A percentile compares a stretch with the other conserved stretches of the same genome.
These are phyloP conservation scores for Falco concolor DNA, from an alignment of 2,797 vertebrate species.

Conservation along the genomic window DNA sequence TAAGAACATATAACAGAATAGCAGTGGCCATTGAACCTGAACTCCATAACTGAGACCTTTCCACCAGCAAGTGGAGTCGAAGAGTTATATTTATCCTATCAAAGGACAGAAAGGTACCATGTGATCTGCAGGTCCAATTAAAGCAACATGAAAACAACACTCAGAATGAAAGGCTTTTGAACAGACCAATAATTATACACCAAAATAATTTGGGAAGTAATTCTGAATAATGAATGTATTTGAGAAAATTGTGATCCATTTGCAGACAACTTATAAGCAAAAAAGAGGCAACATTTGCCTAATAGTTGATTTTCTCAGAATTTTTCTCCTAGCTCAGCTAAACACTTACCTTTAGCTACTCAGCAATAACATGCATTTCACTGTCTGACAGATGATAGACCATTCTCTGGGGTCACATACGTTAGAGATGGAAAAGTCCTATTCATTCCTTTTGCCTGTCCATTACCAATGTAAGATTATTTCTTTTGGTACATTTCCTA, in stretches of 20 bases:
- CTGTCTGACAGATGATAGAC: slow-evolving; percentile 11
- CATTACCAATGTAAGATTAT: background rate
- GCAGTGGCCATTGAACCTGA: background rate
- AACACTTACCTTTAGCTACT: slow-evolving; percentile 58
- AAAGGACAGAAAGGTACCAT: background rate
- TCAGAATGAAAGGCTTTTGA: slow-evolving; percentile 39
- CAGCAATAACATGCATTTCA: slow-evolving; percentile 35
- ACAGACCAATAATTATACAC: slow-evolving; percentile 53
- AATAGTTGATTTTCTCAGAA: slow-evolving; percentile 57
- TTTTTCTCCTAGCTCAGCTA: slow-evolving; percentile 60
- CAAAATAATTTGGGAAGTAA: slow-evolving; percentile 62
- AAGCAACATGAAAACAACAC: slow-evolving; percentile 31
- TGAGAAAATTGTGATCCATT: slow-evolving; percentile 61
- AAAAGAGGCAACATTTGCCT: slow-evolving; percentile 42
- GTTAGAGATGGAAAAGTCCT: background rate
- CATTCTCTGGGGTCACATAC: background rate
- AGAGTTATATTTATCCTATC: background rate
- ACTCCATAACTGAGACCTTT: background rate
- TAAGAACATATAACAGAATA: background rate
- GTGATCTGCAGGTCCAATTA: background rate
- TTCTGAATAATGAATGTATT: slow-evolving; percentile 58
- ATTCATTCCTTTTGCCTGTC: background rate
- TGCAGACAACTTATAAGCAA: slow-evolving; percentile 53
- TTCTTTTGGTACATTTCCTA: background rate
- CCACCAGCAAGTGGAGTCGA: background rate